Percentiles rank a stretch among this genome's conserved stretches.
These are phyloP conservation scores for Cataglyphis altisquamis DNA, from an alignment of 2,888 invertebrate species.

Conservation along the genomic window DNA sequence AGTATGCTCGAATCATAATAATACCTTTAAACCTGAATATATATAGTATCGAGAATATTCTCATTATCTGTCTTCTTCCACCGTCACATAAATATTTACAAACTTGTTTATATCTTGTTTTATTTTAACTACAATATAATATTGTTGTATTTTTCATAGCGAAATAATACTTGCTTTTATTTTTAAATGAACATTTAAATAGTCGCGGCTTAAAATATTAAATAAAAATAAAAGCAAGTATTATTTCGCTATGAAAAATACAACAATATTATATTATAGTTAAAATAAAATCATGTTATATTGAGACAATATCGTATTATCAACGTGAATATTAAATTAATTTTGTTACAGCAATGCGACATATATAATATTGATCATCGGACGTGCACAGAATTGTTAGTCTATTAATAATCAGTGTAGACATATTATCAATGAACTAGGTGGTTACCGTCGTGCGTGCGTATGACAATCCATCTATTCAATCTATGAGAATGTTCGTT, in stretches of 20 bases:
- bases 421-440: conserved; percentile 51
- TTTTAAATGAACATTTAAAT: neutral
- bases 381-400: neutral
- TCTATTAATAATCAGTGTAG: conserved; percentile 10
- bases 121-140: too few species aligned
- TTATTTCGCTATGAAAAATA: neutral
- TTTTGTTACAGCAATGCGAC: neutral
- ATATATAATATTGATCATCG: conserved; percentile 19
- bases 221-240: neutral
- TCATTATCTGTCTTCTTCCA: neutral
- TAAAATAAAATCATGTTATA: neutral
- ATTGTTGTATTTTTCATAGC: too few species aligned
- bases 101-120: neutral
- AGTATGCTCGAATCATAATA: neutral
- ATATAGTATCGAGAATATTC: neutral
- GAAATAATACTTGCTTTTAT: too few species aligned
- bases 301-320: conserved; percentile 23
- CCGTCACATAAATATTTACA: neutral
- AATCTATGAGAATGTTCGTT: conserved; percentile 39
- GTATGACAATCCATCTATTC: conserved; percentile 46
- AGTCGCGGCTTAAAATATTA: neutral
- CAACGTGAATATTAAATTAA: conserved; percentile 16
- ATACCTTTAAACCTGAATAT: neutral
- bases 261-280: neutral
- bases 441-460: conserved; percentile 9